Evolutionary conservation across 2,113 vertebrate species (phyloP).

Genomic region (Nerophis lumbriciformis): DNA sequence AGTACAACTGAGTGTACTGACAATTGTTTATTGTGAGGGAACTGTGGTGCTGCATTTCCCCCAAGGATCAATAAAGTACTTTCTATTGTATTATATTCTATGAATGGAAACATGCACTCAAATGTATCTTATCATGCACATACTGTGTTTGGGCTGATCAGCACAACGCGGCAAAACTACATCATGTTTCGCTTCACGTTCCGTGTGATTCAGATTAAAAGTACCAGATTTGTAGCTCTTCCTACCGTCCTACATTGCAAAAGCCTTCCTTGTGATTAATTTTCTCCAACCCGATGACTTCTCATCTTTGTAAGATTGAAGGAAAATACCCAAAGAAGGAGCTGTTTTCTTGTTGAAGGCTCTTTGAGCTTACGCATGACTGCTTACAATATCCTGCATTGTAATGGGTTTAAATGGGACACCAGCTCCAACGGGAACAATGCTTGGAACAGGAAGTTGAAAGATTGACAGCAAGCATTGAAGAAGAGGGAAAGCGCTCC

Average conservation of each 20-base stretch:
- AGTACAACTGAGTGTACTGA: no score
- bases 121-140: not conserved
- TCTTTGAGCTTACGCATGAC: constrained; percentile 26
- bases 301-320: constrained; percentile 14
- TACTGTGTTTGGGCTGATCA: not conserved
- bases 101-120: not conserved
- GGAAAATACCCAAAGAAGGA: constrained; percentile 15
- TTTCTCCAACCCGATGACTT: constrained; percentile 26
- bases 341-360: constrained; percentile 17
- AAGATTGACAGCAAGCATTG: constrained; percentile 28
- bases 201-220: not conserved
- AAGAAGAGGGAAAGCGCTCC: constrained; percentile 13
- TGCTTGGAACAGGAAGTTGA: constrained; percentile 30
- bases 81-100: no score
- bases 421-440: constrained; percentile 38
- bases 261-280: constrained; percentile 24
- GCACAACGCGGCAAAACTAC: not conserved
- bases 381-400: constrained; percentile 35
- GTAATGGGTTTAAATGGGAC: constrained; percentile 49
- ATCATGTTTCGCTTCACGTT: constrained; percentile 1
- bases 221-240: not conserved
- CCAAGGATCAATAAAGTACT: no score
- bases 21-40: no score
- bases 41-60: no score
- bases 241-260: not conserved